Percentiles rank a stretch among this genome's conserved stretches.
Conservation (phyloP, 2,888 invertebrate species). For the Orthosia gothica region DNA sequence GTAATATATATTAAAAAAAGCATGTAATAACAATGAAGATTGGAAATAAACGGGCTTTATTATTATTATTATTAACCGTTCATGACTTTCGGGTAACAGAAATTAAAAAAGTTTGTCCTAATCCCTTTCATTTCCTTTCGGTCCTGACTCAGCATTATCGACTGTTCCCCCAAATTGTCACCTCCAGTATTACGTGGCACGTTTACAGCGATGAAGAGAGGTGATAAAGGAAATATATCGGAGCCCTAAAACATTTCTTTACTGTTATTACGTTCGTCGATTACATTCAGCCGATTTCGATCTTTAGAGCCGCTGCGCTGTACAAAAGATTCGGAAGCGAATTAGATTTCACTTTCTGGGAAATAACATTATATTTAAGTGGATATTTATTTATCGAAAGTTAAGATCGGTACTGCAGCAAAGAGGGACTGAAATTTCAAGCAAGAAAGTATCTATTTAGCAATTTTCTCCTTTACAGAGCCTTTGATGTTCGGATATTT, state of each 20-base stretch:
- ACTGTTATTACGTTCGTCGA: constrained; percentile 52
- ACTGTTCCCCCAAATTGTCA: constrained; percentile 40
- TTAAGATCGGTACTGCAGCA: not conserved
- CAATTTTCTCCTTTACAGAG: constrained; percentile 12
- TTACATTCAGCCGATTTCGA: constrained; percentile 46
- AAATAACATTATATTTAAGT: constrained; percentile 28
- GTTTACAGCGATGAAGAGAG: constrained; percentile 42
- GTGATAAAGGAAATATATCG: constrained; percentile 61
- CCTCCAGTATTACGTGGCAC: constrained; percentile 40
- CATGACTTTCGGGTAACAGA: not conserved
- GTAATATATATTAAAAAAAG: no score
- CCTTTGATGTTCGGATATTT: constrained; percentile 29
- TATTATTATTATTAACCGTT: no score
- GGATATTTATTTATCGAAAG: constrained; percentile 33
- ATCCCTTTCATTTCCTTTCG: constrained; percentile 18
- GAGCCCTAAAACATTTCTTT: constrained; percentile 53
- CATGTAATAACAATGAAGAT: no score
- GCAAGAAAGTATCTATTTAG: not conserved
- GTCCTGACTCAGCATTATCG: constrained; percentile 27
- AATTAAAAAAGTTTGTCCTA: constrained; percentile 5
- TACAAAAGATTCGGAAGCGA: constrained; percentile 36
- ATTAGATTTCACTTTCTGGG: constrained; percentile 39
- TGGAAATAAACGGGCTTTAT: no score
- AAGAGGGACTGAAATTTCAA: constrained; percentile 14
- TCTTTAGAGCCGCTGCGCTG: constrained; percentile 35